Percentiles rank a stretch among this genome's conserved stretches.
Conservation (phyloP, 1,140 invertebrate genomes). For the Pseudoatta argentina region DNA sequence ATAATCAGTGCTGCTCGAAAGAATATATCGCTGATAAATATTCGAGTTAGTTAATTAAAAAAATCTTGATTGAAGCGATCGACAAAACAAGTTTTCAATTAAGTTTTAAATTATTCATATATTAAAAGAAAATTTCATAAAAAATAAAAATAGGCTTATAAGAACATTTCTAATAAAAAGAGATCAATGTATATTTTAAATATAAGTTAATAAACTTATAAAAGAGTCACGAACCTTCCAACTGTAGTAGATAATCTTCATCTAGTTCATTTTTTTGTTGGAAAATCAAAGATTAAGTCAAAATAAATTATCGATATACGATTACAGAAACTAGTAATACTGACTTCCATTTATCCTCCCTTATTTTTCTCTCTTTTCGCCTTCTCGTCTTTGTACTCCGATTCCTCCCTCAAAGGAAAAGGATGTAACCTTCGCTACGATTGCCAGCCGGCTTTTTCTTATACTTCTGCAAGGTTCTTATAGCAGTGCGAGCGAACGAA, state of each 20-base stretch:
- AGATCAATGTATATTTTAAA: too few species aligned
- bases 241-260: too few species aligned
- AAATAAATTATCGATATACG: background rate
- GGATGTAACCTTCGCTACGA: slow-evolving; percentile 67
- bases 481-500: slow-evolving; percentile 14
- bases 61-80: background rate
- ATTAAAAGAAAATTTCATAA: too few species aligned
- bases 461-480: slow-evolving; percentile 46
- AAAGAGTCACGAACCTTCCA: too few species aligned
- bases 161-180: too few species aligned
- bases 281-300: background rate
- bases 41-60: background rate
- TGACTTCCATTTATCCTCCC: background rate
- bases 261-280: background rate
- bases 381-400: slow-evolving; percentile 4
- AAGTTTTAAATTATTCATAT: too few species aligned
- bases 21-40: background rate
- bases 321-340: background rate
- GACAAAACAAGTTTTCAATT: slow-evolving; percentile 1
- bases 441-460: slow-evolving; percentile 69
- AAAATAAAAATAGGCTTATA: too few species aligned
- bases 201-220: too few species aligned
- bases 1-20: background rate
- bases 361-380: background rate
- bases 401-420: slow-evolving; percentile 64